These are phyloP conservation scores for Podarcis lilfordi DNA, from an alignment of 2,797 vertebrate genomes.

Conservation along the genomic window DNA sequence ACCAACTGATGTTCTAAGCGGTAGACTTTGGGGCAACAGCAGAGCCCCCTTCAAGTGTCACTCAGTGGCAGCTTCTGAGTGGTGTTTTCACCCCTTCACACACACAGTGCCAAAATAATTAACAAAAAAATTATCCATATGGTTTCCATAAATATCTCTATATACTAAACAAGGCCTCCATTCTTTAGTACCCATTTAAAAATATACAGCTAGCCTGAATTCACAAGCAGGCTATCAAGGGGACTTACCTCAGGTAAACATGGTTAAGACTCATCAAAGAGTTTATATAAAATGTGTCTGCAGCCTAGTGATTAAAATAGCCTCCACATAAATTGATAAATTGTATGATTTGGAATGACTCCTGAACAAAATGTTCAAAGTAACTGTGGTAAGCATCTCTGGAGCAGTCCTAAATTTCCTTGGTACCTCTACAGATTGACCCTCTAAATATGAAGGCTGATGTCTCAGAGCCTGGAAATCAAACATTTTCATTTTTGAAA, in stretches of 20 bases:
- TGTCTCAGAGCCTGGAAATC: background rate
- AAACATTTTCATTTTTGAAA: background rate
- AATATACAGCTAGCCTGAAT: background rate
- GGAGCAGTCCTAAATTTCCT: background rate
- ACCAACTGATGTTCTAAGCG: too few species aligned
- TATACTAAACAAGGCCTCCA: background rate
- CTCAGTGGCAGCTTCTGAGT: background rate
- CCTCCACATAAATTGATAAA: rapidly evolving
- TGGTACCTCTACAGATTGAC: background rate
- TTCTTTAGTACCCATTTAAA: background rate
- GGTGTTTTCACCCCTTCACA: background rate
- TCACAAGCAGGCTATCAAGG: background rate
- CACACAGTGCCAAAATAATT: background rate
- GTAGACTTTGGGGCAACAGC: background rate
- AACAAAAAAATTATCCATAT: background rate
- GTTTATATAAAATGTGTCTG: background rate
- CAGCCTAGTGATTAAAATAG: background rate
- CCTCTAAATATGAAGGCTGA: background rate
- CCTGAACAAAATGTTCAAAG: background rate
- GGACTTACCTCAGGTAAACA: background rate
- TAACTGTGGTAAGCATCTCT: background rate
- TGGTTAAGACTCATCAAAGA: background rate
- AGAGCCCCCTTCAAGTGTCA: background rate
- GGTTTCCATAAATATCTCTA: background rate
- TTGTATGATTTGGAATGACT: background rate